Base-by-base conservation (phyloP, 2,888 invertebrate genomes). In the Ophonus ardosiacus region DNA sequence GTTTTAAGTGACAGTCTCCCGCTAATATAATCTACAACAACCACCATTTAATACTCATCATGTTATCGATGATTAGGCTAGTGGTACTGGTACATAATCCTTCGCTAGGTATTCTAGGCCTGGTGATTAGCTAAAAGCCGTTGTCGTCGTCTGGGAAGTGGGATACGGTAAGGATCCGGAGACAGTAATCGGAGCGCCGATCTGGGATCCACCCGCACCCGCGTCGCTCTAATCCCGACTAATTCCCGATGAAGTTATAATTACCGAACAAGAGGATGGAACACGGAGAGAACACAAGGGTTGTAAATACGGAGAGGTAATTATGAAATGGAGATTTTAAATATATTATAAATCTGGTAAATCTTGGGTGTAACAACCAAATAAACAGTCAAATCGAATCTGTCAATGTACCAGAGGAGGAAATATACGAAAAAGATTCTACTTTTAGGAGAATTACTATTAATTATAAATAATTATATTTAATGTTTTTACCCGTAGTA, bases 241-340 rank as follows among this genome's bases (percentile, higher is more conserved):
- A 83, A 83, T 83, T 40, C 83, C 24, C 83, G 83, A 83, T 83
- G 83, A 83, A 83, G 74, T 83, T 83, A 83, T 83, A 83, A 83
- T 83, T 83, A 83, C 74, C 76, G 76, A 83, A 83, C 83, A 83
- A 83, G 76, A 74, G 83, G 76, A 83, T 83, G 24, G 57, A 78
- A 56, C n/a, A 38, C 38, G 68, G 43, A 8, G 13, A 51, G 43
- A 31, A 31, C 31, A 31, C 31, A 31, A 31, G 43, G 43, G 43
- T 13, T 51, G 43, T 51, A 51, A 51, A 51, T 13, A 51, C n/a
- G 43, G 10, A 2, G 31, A 8, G 43, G 43, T 51, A 8, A 13
- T 51, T 51, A 51, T 51, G 8, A 51, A 10, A 8, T 51, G 43
- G 43, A 10, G 8, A 51, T 13, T 13, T 51, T 51, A 8, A 51